These are phyloP conservation scores for Daboia siamensis DNA, from an alignment of 2,113 vertebrate genomes.

Conservation along the genomic window DNA sequence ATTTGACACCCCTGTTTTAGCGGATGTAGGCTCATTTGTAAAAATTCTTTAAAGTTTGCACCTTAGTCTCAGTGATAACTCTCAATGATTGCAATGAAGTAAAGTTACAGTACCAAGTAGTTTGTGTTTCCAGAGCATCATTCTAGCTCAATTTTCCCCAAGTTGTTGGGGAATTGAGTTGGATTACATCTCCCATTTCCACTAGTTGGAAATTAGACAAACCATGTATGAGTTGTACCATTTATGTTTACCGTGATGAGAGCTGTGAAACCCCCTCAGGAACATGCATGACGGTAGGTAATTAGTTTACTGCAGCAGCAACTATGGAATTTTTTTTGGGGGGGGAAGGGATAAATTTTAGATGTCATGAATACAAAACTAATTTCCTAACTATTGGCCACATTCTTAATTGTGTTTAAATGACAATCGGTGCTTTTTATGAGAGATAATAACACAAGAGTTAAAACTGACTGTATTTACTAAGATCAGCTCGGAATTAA, in stretches of 20 bases:
- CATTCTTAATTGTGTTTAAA: not conserved
- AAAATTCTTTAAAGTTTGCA: not conserved
- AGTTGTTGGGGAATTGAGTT: not conserved
- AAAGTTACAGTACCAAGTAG: not conserved
- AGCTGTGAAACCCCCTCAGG: not conserved
- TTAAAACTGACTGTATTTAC: not conserved
- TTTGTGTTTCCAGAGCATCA: not conserved
- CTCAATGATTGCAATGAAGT: constrained; percentile 6
- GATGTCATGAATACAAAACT: not conserved
- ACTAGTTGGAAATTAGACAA: not conserved
- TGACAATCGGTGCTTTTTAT: not conserved
- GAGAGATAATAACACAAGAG: not conserved
- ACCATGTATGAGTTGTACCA: not conserved
- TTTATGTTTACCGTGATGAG: not conserved
- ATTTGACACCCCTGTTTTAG: no score
- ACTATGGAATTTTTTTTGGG: not conserved
- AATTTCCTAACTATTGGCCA: not conserved
- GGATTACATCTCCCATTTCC: not conserved
- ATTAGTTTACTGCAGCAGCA: not conserved
- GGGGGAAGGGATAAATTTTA: not conserved
- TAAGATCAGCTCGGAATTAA: not conserved
- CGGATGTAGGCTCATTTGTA: not conserved
- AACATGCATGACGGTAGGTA: not conserved
- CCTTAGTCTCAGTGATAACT: not conserved
- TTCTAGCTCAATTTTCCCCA: not conserved